Evolutionary conservation across 2,797 vertebrate genomes (phyloP), one percentile per base, ranked within the genome.

Genomic region (Ptychadena robeensis): DNA sequence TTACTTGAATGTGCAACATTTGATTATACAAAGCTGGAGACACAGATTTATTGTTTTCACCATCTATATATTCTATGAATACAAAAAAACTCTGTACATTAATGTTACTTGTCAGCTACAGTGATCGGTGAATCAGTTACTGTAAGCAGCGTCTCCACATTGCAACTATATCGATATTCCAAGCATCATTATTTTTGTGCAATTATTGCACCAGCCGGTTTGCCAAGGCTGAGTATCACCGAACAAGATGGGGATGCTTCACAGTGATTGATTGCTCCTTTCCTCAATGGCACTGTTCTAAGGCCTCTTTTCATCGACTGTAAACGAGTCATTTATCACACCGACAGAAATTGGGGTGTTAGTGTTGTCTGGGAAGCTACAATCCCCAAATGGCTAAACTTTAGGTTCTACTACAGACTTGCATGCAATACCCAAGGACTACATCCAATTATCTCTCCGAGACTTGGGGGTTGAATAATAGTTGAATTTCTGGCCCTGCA

Each of bases 321-420:
- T 69, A 86, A 70, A 74, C 30, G 75, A 83, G 38, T 73, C 73
- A 73, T 83, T 81, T 70, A 75, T 73, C 72, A 86, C 66, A 34
- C 4, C n/a, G 73, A 72, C 61, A 10, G 5, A 27, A 8, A 40
- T 38, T 73, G 67, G 63, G 82, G 65, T 53, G 30, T 73, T 80
- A 77, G 71, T 72, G 48, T 4, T 0, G 0, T 78, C 28, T 71
- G 82, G 15, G 15, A 0, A 2, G 7, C 18, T 35, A 10, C 67
- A 69, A 15, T 75, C 9, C 74, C 66, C 37, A 8, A 38, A 15
- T 70, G 73, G 73, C 73, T 70, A 71, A 9, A 12, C 28, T 11
- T 2, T 6, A 66, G 0, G 0, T 0, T 6, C 28, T 71, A 72
- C 22, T 2, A 10, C 64, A 68, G 78, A 72, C 67, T 70, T 25